phyloP scores from a whole-genome alignment of 2,888 invertebrate species.

The Spodoptera exigua region DNA sequence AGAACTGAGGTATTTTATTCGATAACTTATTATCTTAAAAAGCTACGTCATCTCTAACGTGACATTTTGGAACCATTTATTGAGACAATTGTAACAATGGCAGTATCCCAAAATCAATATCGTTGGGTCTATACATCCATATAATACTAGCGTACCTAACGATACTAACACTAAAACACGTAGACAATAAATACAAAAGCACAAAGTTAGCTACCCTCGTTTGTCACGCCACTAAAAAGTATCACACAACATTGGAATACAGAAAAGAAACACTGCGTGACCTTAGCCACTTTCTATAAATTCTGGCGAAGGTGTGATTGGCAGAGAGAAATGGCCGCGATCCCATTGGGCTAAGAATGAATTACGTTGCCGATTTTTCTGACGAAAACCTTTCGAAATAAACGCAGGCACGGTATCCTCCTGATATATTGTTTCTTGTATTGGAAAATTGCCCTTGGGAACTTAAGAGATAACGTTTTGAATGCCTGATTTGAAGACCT shows the following conservation, averaged over 20 bases:
- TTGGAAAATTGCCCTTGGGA: conserved; percentile 49
- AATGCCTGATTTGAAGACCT: conserved; percentile 10
- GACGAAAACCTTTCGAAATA: conserved; percentile 50
- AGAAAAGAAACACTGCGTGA: conserved; percentile 49
- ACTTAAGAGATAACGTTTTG: conserved; percentile 27
- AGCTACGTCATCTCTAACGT: too few relatives aligned
- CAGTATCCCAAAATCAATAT: not conserved
- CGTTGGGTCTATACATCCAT: too few relatives aligned
- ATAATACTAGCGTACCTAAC: too few relatives aligned
- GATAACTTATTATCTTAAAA: too few relatives aligned
- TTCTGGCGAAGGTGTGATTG: conserved; percentile 58
- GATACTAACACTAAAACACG: not conserved
- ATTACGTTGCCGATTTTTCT: conserved; percentile 57
- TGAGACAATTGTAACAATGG: not conserved
- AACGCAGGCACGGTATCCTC: conserved; percentile 30
- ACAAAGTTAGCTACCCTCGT: conserved; percentile 26
- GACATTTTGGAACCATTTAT: too few relatives aligned
- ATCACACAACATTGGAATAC: conserved; percentile 46
- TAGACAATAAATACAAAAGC: conserved; percentile 29
- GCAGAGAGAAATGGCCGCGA: conserved; percentile 61
- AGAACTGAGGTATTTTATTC: too few relatives aligned
- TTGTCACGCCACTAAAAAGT: conserved; percentile 39
- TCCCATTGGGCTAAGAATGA: conserved; percentile 51
- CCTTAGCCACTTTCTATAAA: conserved; percentile 54
- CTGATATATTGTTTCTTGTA: conserved; percentile 57